Percentiles rank a stretch among this genome's conserved stretches.
Conservation (phyloP, 2,888 invertebrate genomes). For the Synergus gifuensis region DNA sequence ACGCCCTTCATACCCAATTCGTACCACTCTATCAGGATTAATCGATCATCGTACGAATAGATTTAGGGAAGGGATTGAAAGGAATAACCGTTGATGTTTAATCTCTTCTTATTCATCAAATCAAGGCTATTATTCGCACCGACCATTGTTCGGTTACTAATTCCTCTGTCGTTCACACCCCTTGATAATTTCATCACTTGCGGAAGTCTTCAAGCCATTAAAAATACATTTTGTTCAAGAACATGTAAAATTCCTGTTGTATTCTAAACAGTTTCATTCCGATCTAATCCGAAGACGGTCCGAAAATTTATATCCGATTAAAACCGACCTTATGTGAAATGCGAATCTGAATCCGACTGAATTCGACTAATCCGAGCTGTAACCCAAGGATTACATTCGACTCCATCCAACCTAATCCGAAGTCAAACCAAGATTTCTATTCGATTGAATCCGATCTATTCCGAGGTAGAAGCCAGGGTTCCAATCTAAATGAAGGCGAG, state of each 20-base stretch:
- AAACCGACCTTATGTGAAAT: too few relatives aligned
- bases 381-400: too few relatives aligned
- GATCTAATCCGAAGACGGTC: too few relatives aligned
- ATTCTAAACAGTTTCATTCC: too few relatives aligned
- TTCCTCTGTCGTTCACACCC: conserved; percentile 7
- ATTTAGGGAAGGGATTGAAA: background rate
- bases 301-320: too few relatives aligned
- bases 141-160: conserved; percentile 2
- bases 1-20: conserved; percentile 23
- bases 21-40: conserved; percentile 15
- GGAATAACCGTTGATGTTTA: conserved; percentile 1
- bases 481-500: too few relatives aligned
- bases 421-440: too few relatives aligned
- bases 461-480: too few relatives aligned
- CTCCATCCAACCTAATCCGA: too few relatives aligned
- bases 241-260: background rate
- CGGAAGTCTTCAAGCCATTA: background rate
- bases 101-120: conserved; percentile 3
- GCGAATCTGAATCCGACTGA: too few relatives aligned
- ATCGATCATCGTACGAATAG: conserved; percentile 23
- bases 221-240: background rate
- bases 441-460: too few relatives aligned
- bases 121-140: conserved; percentile 17
- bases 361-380: too few relatives aligned
- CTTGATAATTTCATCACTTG: background rate